phyloP scores from a whole-genome alignment of 2,113 vertebrate species.

The Ptilorrhoa leucosticta region DNA sequence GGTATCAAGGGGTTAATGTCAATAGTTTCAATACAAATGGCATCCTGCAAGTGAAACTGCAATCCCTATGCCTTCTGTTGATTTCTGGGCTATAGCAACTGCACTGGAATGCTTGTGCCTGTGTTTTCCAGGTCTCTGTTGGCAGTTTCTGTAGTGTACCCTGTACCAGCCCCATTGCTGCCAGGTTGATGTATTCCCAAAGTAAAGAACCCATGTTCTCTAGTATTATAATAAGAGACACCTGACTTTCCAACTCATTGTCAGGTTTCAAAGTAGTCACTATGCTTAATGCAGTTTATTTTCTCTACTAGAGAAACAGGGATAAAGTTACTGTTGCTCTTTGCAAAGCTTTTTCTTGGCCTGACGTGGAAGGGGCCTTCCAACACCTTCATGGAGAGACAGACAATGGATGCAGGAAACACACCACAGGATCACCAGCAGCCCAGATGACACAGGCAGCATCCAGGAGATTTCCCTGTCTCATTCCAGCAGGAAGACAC shows the following conservation, averaged over 20 bases:
- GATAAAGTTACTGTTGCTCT: not conserved
- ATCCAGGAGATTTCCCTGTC: not conserved
- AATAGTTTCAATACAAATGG: not conserved
- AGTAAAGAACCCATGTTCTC: not conserved
- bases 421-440: not conserved
- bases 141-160: not conserved
- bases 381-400: not conserved
- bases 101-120: not conserved
- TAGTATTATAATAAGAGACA: not conserved
- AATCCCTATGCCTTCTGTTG: not conserved
- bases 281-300: not conserved
- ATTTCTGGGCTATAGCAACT: not conserved
- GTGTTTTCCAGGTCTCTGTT: not conserved
- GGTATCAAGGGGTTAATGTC: rapidly evolving
- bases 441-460: not conserved
- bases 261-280: not conserved
- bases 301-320: not conserved
- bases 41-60: not conserved
- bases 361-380: not conserved
- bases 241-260: not conserved
- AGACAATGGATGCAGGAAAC: not conserved
- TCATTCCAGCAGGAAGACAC: not conserved
- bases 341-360: not conserved
- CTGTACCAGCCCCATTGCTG: not conserved
- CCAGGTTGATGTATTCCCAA: not conserved